Evolutionary conservation across 1,140 invertebrate genomes (phyloP).

Genomic region (Eupeodes corollae): DNA sequence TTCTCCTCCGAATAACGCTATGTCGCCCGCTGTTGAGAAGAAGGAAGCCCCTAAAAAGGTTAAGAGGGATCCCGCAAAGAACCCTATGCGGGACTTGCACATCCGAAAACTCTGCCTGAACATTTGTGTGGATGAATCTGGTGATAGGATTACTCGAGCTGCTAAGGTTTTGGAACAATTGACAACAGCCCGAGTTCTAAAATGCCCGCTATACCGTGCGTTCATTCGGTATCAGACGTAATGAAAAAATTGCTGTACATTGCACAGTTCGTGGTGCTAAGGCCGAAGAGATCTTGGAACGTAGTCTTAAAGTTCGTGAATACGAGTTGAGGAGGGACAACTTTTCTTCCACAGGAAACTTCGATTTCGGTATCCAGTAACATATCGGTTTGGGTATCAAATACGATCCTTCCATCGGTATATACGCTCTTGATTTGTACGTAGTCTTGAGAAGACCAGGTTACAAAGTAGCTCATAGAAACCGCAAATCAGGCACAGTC

Average conservation of each 20-base stretch:
- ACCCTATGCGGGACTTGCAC: slow-evolving; percentile 92
- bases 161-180: slow-evolving; percentile 99
- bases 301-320: too few species aligned
- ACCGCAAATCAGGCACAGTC: too few species aligned
- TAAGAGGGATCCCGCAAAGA: slow-evolving; percentile 81
- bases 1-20: too few species aligned
- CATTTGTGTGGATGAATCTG: slow-evolving; percentile 99
- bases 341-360: too few species aligned
- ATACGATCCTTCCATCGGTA: slow-evolving; percentile 95
- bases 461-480: too few species aligned
- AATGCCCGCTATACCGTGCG: slow-evolving; percentile 99
- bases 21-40: too few species aligned
- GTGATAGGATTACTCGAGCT: slow-evolving; percentile 94
- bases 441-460: slow-evolving; percentile 94
- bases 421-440: slow-evolving; percentile 99
- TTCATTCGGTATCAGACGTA: too few species aligned
- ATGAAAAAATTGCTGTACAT: slow-evolving; percentile 99
- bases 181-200: slow-evolving; percentile 97
- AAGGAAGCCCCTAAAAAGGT: too few species aligned
- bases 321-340: too few species aligned
- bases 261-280: too few species aligned
- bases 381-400: slow-evolving; percentile 99
- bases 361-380: slow-evolving; percentile 99
- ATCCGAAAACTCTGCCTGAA: too few species aligned
- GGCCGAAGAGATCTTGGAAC: too few species aligned